Evolutionary conservation across 2,888 invertebrate genomes (phyloP).

Genomic region (Euclidia mi): DNA sequence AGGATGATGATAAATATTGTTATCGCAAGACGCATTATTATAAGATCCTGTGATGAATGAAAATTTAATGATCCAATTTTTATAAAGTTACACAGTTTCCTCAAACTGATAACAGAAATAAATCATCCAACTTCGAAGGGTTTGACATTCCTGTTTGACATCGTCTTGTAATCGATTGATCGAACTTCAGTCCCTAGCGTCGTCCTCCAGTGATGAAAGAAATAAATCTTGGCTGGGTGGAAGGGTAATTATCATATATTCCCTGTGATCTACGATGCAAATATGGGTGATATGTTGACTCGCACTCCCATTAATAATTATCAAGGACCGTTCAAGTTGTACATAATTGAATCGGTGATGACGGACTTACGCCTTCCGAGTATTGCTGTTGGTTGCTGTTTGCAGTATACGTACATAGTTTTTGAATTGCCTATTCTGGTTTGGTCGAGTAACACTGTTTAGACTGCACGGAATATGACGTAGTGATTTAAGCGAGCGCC

Average conservation of each 20-base stretch:
- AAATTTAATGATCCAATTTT: too few relatives aligned
- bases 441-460: too few relatives aligned
- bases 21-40: too few relatives aligned
- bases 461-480: too few relatives aligned
- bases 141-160: slow-evolving; percentile 24
- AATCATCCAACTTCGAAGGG: not conserved
- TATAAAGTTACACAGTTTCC: too few relatives aligned
- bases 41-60: too few relatives aligned
- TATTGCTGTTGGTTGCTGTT: slow-evolving; percentile 19
- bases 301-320: slow-evolving; percentile 46
- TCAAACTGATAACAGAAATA: slow-evolving; percentile 3
- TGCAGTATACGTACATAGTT: too few relatives aligned
- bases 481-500: too few relatives aligned
- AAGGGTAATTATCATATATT: slow-evolving; percentile 50
- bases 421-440: too few relatives aligned
- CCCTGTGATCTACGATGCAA: slow-evolving; percentile 53
- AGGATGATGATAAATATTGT: too few relatives aligned
- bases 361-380: slow-evolving; percentile 22
- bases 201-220: slow-evolving; percentile 30
- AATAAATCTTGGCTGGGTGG: slow-evolving; percentile 36
- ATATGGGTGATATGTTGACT: slow-evolving; percentile 38
- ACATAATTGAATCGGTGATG: slow-evolving; percentile 48
- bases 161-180: slow-evolving; percentile 17
- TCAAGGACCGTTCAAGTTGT: slow-evolving; percentile 19
- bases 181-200: slow-evolving; percentile 22